Base-by-base conservation (phyloP, 1,140 invertebrate species). In the Bicyclus anynana region DNA sequence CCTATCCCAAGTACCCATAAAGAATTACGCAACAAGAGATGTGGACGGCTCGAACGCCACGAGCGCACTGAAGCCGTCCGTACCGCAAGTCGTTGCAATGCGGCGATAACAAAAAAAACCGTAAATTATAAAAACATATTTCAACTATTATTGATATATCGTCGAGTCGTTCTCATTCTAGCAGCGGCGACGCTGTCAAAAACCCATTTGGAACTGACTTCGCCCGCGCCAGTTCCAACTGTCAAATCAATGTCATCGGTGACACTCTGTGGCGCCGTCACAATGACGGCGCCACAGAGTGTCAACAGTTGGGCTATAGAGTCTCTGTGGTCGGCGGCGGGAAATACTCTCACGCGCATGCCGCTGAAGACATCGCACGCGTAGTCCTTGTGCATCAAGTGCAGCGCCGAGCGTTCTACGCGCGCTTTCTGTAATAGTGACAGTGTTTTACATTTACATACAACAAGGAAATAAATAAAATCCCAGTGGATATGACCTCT, bases 151-250 rank as follows among this genome's bases (percentile, higher is more conserved):
- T 77, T 74, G 2, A 75, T 20, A 65, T 87, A 87, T 14, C 76
- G 60, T 20, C 80, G 62, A 0, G 66, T 73, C 9, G 75, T 84
- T 10, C 84, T 72, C 69, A 80, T 75, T 46, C 84, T 72, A 0
- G 66, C 74, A 0, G 77, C 68, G 0, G 75, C 76, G 0, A 87
- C 69, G 48, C 81, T 85, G 42, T 87, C 84, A 55, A 87, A 87
- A 21, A 85, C 80, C 84, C 82, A 85, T 49, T 77, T 80, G 0
- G 80, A 84, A 27, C 58, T 66, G 9, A 87, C 63, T 56, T 80
- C 62, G 0, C 73, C 74, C 0, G 50, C 56, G 2, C 44, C 53
- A 5, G 16, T 46, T 0, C 81, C 81, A n/a, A 84, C 53, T 16
- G 54, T 71, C 0, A 82, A 50, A 48, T 80, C 77, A 61, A 54